Evolutionary conservation across 1,140 invertebrate species (phyloP), one percentile per base, ranked within the genome.

Genomic region (Drosophila busckii): DNA sequence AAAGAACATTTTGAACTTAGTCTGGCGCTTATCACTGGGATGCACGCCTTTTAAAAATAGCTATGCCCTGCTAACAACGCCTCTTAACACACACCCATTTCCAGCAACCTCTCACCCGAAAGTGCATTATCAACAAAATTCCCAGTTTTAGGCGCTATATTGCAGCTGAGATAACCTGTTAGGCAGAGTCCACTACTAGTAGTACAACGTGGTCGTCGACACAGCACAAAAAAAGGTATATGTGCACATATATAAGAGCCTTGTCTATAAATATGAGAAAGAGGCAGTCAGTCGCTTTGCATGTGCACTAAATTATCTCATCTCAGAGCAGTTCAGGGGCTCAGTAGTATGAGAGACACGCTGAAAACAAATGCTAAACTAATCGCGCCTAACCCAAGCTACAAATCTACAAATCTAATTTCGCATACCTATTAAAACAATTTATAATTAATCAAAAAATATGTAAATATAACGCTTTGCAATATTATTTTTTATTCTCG

Each of bases 331-430:
- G 44, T 34, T 41, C 29, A 26, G 32, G 20, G 41, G 52, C 63
- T 59, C 53, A 75, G 64, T 61, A 34, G 41, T 40, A 22, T 10
- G 23, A 42, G 66, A 48, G 53, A 69, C 73, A 80, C 73, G 73
- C 75, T 80, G 29, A 80, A 80, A 80, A 80, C 73, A 80, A 80
- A 80, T 80, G 73, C 52, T 73, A 56, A n/a, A 56, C 59, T 73
- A 80, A 80, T 80, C 73, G 49, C 17, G 12, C 13, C 2, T 15
- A 10, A 10, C 59, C 54, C 29, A 48, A 41, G 45, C 55, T 54
- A 70, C 42, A 76, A 70, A 78, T 78, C 55, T 54, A 70, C 42
- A 76, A 70, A 78, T 78, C 66, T 70, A 53, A 69, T 62, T 58
- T 78, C 28, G 10, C 66, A 54, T 56, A 62, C 55, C 50, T 44